These are phyloP conservation scores for Serrognathus titanus DNA, from an alignment of 2,888 invertebrate genomes.

Conservation along the genomic window DNA sequence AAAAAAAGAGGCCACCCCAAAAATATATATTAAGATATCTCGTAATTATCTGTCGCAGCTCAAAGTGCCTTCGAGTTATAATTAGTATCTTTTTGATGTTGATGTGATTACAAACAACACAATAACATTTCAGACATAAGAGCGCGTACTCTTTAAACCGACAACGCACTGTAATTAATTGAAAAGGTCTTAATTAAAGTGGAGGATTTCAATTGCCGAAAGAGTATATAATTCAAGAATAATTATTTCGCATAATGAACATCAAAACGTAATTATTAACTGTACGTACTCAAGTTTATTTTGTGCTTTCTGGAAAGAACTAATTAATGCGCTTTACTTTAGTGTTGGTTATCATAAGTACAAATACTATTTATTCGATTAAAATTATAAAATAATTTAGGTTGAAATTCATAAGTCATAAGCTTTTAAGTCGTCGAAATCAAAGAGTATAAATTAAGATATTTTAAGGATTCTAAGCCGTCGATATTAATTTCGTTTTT, in stretches of 20 bases:
- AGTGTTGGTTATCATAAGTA: too few relatives aligned
- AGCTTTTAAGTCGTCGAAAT: too few relatives aligned
- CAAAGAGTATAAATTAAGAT: too few relatives aligned
- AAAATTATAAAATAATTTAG: too few relatives aligned
- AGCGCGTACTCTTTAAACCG: not conserved
- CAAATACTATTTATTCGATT: too few relatives aligned
- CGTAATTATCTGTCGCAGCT: not conserved
- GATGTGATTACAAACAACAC: slow-evolving; percentile 18
- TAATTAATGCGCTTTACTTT: too few relatives aligned
- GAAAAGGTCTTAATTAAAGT: slow-evolving; percentile 10
- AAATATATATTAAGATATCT: not conserved
- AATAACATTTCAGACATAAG: slow-evolving; percentile 12
- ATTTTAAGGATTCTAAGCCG: slow-evolving; percentile 5
- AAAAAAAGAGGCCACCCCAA: not conserved
- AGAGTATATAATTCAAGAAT: slow-evolving; percentile 12
- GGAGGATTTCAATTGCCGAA: slow-evolving; percentile 11
- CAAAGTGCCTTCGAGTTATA: slow-evolving; percentile 15
- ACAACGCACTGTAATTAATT: slow-evolving; percentile 17
- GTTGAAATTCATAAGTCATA: too few relatives aligned
- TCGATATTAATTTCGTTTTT: slow-evolving; percentile 20
- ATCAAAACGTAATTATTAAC: too few relatives aligned
- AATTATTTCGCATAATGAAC: not conserved
- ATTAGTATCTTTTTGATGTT: slow-evolving; percentile 19
- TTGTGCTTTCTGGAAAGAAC: too few relatives aligned
- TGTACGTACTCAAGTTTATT: too few relatives aligned